Percentiles rank a stretch among this genome's conserved stretches.
These are phyloP conservation scores for Lycaon pictus DNA, from an alignment of 2,113 vertebrate species.

Conservation along the genomic window DNA sequence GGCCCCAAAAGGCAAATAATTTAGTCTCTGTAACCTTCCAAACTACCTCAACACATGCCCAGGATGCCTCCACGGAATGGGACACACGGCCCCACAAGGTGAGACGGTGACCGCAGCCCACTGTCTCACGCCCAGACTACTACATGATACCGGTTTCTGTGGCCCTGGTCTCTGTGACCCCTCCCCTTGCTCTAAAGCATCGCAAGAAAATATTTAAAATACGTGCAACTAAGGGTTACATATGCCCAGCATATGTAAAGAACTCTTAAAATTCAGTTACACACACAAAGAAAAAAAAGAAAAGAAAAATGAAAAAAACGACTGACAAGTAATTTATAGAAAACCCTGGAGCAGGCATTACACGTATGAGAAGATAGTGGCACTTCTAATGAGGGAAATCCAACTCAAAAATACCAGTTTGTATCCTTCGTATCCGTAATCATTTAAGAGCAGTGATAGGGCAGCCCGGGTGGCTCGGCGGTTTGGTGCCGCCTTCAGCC, in stretches of 20 bases:
- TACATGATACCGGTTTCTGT: fast-evolving
- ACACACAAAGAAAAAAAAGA: not conserved
- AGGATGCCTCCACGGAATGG: not conserved
- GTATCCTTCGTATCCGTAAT: not conserved
- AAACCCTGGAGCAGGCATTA: not conserved
- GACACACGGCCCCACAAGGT: not conserved
- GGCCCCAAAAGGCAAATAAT: not conserved
- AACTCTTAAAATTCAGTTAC: slow-evolving; percentile 28
- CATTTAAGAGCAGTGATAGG: not conserved
- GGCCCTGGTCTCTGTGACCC: not conserved
- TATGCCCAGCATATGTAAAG: slow-evolving; percentile 29
- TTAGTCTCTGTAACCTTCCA: not conserved
- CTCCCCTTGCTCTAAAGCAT: not conserved
- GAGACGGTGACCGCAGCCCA: not conserved
- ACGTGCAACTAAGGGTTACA: not conserved
- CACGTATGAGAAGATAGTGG: not conserved
- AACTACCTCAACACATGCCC: not conserved
- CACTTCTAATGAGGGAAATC: not conserved
- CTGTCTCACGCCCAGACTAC: not conserved
- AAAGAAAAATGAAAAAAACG: not conserved
- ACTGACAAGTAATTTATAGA: not conserved
- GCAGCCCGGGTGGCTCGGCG: no score
- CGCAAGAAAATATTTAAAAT: not conserved
- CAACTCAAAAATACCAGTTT: not conserved
- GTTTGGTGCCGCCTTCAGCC: no score